Evolutionary conservation across 2,888 invertebrate species (phyloP).

Genomic region (Ariolimax columbianus): DNA sequence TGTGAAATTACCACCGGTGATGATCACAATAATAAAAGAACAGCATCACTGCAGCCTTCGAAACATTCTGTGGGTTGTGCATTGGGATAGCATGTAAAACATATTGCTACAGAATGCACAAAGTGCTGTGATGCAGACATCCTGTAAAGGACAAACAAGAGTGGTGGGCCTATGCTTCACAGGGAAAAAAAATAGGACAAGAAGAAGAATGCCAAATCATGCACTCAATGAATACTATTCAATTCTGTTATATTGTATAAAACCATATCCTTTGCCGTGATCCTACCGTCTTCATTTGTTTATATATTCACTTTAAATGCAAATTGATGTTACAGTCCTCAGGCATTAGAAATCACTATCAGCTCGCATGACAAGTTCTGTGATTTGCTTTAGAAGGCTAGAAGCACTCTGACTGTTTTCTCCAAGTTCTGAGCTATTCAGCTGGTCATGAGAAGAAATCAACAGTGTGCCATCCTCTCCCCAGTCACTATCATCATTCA

Average conservation of each 20-base stretch:
- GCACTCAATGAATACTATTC: not conserved
- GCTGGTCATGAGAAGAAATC: constrained; percentile 19
- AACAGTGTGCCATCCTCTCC: constrained; percentile 46
- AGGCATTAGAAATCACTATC: constrained; percentile 66
- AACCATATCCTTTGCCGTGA: not conserved
- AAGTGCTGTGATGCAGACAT: too few species aligned
- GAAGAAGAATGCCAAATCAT: not conserved
- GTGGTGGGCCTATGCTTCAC: too few species aligned
- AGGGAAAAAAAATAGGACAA: too few species aligned
- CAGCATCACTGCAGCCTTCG: too few species aligned
- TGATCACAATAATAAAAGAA: too few species aligned
- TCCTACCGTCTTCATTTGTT: not conserved
- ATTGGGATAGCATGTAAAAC: too few species aligned
- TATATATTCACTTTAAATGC: not conserved
- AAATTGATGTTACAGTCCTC: not conserved
- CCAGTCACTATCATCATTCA: constrained; percentile 65
- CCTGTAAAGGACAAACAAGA: too few species aligned
- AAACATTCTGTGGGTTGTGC: too few species aligned
- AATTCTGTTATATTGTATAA: not conserved
- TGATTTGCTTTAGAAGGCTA: constrained; percentile 71
- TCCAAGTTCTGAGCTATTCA: constrained; percentile 34
- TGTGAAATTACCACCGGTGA: too few species aligned
- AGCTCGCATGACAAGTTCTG: constrained; percentile 66
- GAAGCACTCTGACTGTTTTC: constrained; percentile 64
- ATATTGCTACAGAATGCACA: too few species aligned